These are phyloP conservation scores for Ascidia mentula DNA, from an alignment of 23 tunicate genomes.

Conservation along the genomic window DNA sequence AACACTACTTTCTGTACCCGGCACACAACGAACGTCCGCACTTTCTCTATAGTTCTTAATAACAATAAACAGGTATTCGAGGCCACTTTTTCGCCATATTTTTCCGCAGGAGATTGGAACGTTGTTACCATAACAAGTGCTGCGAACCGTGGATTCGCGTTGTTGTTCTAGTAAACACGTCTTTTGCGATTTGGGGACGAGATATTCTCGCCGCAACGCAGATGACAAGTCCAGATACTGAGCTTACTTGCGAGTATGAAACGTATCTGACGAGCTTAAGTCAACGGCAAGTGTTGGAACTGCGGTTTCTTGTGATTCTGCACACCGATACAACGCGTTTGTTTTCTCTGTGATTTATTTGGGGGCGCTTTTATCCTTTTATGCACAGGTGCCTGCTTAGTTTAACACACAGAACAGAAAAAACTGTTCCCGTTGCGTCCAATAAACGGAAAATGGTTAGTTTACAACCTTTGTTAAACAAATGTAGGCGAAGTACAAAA, in stretches of 20 bases:
- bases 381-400: too few species aligned
- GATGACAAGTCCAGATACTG: neutral
- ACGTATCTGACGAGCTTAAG: too few species aligned
- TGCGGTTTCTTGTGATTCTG: too few species aligned
- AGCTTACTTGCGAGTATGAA: neutral
- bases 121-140: neutral
- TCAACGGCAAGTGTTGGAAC: neutral
- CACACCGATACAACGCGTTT: too few species aligned
- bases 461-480: too few species aligned
- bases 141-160: too few species aligned
- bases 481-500: too few species aligned
- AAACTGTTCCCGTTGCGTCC: too few species aligned
- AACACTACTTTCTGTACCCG: neutral
- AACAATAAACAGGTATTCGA: neutral
- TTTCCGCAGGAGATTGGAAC: neutral
- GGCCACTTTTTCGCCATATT: neutral
- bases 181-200: neutral
- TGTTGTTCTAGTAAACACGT: neutral
- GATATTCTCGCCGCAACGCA: neutral
- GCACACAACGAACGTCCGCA: neutral
- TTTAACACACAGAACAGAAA: too few species aligned
- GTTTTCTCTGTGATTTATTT: too few species aligned
- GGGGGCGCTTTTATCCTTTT: too few species aligned
- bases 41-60: neutral
- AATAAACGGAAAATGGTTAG: too few species aligned